Percentiles rank a stretch among this genome's conserved stretches.
Evolutionary conservation across 2,888 invertebrate genomes (phyloP).

Genomic region (Hirtodrosophila histrioides): DNA sequence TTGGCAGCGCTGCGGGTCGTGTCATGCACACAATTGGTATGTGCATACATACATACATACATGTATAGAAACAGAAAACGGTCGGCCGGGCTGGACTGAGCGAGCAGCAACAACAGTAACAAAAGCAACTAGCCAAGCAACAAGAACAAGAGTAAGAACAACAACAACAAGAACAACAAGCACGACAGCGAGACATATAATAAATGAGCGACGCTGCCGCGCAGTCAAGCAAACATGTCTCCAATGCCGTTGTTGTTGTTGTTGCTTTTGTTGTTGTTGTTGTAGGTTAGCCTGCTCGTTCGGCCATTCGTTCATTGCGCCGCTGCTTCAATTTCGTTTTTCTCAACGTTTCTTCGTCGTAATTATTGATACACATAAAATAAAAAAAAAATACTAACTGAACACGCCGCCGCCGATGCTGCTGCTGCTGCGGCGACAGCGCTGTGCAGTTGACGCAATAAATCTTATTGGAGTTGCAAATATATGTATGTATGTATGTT

Average conservation of each 20-base stretch:
- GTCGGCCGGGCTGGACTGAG: constrained; percentile 47
- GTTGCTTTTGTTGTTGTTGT: constrained; percentile 14
- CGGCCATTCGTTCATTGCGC: constrained; percentile 58
- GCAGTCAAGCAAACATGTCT: constrained; percentile 69
- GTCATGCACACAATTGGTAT: constrained; percentile 68
- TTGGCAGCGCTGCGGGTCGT: constrained; percentile 64
- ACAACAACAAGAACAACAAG: constrained; percentile 33
- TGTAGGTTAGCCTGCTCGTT: constrained; percentile 34
- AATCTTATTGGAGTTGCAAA: constrained; percentile 57
- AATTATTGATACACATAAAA: constrained; percentile 69
- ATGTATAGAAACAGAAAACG: constrained; percentile 23
- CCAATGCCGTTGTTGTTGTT: constrained; percentile 54
- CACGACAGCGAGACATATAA: constrained; percentile 70
- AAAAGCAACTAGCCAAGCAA: constrained; percentile 57
- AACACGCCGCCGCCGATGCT: constrained; percentile 37
- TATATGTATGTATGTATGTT: constrained; percentile 1
- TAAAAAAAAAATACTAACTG: constrained; percentile 48
- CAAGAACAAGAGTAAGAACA: constrained; percentile 36
- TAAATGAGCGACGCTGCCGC: constrained; percentile 75
- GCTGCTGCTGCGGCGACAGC: constrained; percentile 1
- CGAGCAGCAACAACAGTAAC: constrained; percentile 45
- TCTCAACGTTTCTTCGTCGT: constrained; percentile 61
- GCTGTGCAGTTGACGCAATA: constrained; percentile 45
- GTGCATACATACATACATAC: constrained; percentile 29
- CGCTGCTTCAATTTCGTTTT: constrained; percentile 60